Evolutionary conservation across 2,888 invertebrate genomes (phyloP), one percentile per base, ranked within the genome.

Genomic region (Pristionchus maxplancki): DNA sequence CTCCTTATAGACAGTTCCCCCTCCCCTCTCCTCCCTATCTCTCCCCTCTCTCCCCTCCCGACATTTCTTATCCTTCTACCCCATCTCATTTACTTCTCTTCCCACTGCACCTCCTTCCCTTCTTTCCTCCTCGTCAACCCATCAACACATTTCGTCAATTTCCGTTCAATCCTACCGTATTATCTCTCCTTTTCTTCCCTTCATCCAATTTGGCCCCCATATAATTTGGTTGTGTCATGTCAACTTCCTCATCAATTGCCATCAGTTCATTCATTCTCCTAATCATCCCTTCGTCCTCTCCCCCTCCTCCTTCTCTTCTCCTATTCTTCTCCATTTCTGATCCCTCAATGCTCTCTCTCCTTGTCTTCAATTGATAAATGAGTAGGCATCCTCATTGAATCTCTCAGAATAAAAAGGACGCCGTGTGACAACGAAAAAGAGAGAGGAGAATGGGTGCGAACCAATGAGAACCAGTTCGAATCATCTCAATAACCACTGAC

Each of bases 311-410:
- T 71, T 28, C 37, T 20, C 37, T 20, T 67, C 67, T 67, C 31
- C 34, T 31, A 15, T 34, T 67, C 67, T 37, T 37, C 37, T 20
- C 24, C 64, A n/a, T 37, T 71, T 71, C 71, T 71, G 20, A 48
- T 48, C 48, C 82, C 82, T 17, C 48, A 13, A 13, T 82, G 24
- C 82, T 82, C 82, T 82, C n/a, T 34, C 53, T 58, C 20, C 28
- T 34, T 71, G 37, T 71, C 50, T 53, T 48, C 82, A 28, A 82
- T 48, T 82, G 82, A 82, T 82, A 82, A 71, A 71, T 71, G 71
- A 71, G 71, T 64, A 64, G 28, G 5, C 28, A 64, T 28, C 28
- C 28, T 64, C 37, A 17, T 71, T 9, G 17, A 20, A 37, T 31
- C 64, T 64, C 64, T 34, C 71, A 71, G 71, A 37, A 71, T 37